These are phyloP conservation scores for Pycnomerus fuliginosus DNA, from an alignment of 2,888 invertebrate genomes.

Conservation along the genomic window DNA sequence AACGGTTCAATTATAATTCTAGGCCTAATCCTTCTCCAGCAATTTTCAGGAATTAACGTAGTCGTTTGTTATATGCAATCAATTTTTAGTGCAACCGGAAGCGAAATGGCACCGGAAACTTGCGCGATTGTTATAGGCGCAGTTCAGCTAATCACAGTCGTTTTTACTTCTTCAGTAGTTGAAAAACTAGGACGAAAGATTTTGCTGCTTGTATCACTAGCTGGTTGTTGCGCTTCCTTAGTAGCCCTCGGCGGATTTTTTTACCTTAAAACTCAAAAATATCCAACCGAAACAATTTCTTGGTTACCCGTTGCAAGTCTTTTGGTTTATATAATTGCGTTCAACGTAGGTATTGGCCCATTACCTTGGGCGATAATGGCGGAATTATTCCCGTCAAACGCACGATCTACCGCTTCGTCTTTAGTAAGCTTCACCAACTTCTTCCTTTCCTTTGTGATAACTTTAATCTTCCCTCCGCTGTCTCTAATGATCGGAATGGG, in stretches of 20 bases:
- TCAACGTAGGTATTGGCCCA: constrained; percentile 70
- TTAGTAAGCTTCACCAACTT: constrained; percentile 23
- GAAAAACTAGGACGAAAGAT: constrained; percentile 73
- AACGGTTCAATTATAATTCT: constrained; percentile 48
- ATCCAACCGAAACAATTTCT: constrained; percentile 46
- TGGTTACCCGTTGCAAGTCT: constrained; percentile 73
- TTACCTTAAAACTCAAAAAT: constrained; percentile 26
- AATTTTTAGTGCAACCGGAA: constrained; percentile 60
- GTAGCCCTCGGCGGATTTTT: constrained; percentile 32
- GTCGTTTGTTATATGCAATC: constrained; percentile 73
- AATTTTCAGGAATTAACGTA: constrained; percentile 66
- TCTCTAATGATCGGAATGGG: constrained; percentile 25
- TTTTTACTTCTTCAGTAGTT: constrained; percentile 69
- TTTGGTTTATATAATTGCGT: constrained; percentile 69
- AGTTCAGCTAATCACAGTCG: constrained; percentile 72
- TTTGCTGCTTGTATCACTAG: constrained; percentile 68
- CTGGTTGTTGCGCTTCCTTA: constrained; percentile 62
- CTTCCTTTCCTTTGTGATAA: constrained; percentile 24
- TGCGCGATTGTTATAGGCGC: constrained; percentile 75
- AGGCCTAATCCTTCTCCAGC: constrained; percentile 44
- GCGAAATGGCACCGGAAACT: constrained; percentile 56
- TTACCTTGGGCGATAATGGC: constrained; percentile 80
- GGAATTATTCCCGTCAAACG: constrained; percentile 76
- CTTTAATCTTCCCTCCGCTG: constrained; percentile 29
- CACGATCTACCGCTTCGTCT: constrained; percentile 65